Evolutionary conservation across 2,113 vertebrate genomes (phyloP).

Genomic region (Daubentonia madagascariensis): DNA sequence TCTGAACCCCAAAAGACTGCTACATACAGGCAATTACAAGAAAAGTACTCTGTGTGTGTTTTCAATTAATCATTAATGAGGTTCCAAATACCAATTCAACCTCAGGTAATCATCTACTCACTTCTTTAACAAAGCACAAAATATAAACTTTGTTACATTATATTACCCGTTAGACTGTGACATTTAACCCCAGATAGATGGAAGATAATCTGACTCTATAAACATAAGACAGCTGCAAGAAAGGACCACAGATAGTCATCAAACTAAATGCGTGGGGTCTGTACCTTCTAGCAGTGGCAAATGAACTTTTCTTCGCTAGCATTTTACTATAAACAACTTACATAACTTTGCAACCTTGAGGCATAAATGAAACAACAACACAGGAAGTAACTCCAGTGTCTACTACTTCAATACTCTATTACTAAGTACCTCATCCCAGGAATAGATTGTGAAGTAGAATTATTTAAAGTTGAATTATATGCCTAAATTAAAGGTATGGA

Average conservation of each 20-base stretch:
- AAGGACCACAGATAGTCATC: conserved; percentile 28
- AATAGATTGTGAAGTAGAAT: not conserved
- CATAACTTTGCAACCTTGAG: conserved; percentile 58
- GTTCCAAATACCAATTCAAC: conserved; percentile 39
- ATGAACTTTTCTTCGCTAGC: conserved; percentile 42
- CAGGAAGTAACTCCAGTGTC: not conserved
- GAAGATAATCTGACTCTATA: conserved; percentile 37
- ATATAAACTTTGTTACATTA: conserved; percentile 9
- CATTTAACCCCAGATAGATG: conserved; percentile 55
- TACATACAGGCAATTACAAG: not conserved
- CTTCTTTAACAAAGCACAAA: conserved; percentile 50
- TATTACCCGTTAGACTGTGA: not conserved
- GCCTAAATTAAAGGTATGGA: not conserved
- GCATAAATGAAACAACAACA: not conserved
- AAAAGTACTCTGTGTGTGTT: conserved; percentile 36
- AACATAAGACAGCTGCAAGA: conserved; percentile 41
- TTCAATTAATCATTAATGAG: conserved; percentile 68
- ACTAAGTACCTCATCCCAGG: not conserved
- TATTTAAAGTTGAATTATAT: not conserved
- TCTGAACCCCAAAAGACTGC: not conserved
- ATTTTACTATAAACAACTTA: conserved; percentile 68
- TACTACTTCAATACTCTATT: not conserved
- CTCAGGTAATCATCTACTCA: conserved; percentile 62
- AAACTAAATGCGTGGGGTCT: not conserved
- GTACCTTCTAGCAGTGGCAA: conserved; percentile 40